These are phyloP conservation scores for Leptopterna dolabrata DNA, from an alignment of 2,888 invertebrate genomes.

Conservation along the genomic window DNA sequence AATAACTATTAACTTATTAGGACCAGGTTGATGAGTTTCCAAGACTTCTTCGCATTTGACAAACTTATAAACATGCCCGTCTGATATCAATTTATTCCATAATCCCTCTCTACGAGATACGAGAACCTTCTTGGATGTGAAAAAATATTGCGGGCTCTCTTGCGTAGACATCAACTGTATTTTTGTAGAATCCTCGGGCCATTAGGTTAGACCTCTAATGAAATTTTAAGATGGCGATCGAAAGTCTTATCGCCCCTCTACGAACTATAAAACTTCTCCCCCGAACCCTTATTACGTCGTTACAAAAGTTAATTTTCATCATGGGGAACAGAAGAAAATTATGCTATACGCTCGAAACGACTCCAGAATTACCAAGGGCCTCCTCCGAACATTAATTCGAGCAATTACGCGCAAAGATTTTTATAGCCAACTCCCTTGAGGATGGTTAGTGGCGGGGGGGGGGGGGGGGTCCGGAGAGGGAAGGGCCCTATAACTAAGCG, in stretches of 20 bases:
- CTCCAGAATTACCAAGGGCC: slow-evolving; percentile 34
- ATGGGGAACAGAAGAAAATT: slow-evolving; percentile 21
- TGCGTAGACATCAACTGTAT: too few species aligned
- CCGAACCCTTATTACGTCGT: slow-evolving; percentile 22
- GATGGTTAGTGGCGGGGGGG: background rate
- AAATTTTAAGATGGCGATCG: slow-evolving; percentile 3
- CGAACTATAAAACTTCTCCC: background rate
- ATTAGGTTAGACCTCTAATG: background rate
- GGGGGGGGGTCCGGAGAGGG: background rate
- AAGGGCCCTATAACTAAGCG: slow-evolving; percentile 49
- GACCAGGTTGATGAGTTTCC: too few species aligned
- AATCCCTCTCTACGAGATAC: too few species aligned
- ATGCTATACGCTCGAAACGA: slow-evolving; percentile 26
- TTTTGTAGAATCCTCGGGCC: background rate
- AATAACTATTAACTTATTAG: too few species aligned
- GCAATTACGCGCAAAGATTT: slow-evolving; percentile 51
- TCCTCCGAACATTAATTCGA: slow-evolving; percentile 41
- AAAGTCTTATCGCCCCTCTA: background rate
- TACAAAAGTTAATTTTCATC: slow-evolving; percentile 31
- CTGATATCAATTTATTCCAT: too few species aligned
- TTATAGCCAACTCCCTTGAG: slow-evolving; percentile 33
- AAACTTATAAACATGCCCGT: too few species aligned
- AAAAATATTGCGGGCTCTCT: too few species aligned
- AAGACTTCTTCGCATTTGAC: too few species aligned
- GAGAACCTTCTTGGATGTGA: too few species aligned